Conservation (phyloP, 2,797 vertebrate species). For the Lepus oiostolus region DNA sequence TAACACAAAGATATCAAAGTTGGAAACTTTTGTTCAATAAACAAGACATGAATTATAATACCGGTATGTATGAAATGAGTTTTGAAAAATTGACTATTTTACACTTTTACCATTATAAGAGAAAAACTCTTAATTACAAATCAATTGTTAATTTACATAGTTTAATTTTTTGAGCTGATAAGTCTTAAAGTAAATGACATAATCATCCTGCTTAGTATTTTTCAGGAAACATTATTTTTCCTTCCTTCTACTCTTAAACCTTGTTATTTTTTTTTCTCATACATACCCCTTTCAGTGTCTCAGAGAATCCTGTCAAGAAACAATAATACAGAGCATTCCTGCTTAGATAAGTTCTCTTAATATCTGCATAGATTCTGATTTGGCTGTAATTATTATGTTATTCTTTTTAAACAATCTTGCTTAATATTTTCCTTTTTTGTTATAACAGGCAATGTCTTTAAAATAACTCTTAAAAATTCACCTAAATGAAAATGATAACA, state of each 20-base stretch:
- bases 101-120: conserved; percentile 55
- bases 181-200: conserved; percentile 54
- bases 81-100: conserved; percentile 48
- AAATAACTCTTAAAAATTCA: not conserved
- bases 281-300: not conserved
- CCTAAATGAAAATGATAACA: conserved; percentile 55
- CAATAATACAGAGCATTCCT: not conserved
- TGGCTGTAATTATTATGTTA: not conserved
- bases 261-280: not conserved
- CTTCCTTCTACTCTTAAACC: not conserved
- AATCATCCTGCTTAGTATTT: not conserved
- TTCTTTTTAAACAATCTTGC: conserved; percentile 30
- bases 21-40: conserved; percentile 64
- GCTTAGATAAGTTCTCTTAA: not conserved
- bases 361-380: not conserved
- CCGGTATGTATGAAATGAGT: conserved; percentile 40
- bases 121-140: conserved; percentile 69
- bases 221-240: not conserved
- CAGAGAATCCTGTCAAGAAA: not conserved
- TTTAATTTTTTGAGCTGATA: conserved; percentile 51
- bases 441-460: not conserved
- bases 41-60: conserved; percentile 48
- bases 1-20: conserved; percentile 72
- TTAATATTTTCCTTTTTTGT: conserved; percentile 16
- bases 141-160: conserved; percentile 64